These are phyloP conservation scores for Poeciliopsis infans DNA, from an alignment of 2,797 vertebrate species.

Conservation along the genomic window DNA sequence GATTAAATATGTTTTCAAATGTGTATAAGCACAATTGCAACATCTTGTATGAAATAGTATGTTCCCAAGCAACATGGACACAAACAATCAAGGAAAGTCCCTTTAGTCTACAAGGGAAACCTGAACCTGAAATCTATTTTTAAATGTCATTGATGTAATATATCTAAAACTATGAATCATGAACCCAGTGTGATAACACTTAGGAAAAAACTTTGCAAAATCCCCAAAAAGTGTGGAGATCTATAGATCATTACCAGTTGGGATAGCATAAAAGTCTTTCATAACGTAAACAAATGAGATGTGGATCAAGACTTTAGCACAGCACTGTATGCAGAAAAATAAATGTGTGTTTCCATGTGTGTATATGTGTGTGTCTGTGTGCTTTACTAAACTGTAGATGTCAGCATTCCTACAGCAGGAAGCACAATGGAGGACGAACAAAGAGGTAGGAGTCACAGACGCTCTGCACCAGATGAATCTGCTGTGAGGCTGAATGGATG, in stretches of 20 bases:
- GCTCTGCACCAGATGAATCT: constrained; percentile 58
- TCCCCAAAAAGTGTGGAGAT: not conserved
- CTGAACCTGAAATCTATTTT: constrained; percentile 28
- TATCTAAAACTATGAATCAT: not conserved
- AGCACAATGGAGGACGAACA: constrained; percentile 77
- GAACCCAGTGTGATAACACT: not conserved
- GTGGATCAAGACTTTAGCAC: not conserved
- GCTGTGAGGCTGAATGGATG: constrained; percentile 41
- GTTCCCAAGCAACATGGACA: constrained; percentile 35
- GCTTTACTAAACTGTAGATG: constrained; percentile 62
- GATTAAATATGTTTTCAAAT: constrained; percentile 4
- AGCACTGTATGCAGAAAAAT: constrained; percentile 41
- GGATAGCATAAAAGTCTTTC: not conserved
- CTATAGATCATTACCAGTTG: not conserved
- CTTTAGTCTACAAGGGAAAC: constrained; percentile 35
- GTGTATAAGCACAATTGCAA: not conserved
- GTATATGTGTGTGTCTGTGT: constrained; percentile 21
- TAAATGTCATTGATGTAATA: not conserved
- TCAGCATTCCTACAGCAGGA: constrained; percentile 81
- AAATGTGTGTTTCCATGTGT: constrained; percentile 49
- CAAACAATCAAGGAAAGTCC: constrained; percentile 29
- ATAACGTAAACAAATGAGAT: not conserved
- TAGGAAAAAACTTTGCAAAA: not conserved
- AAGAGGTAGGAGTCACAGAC: constrained; percentile 67
- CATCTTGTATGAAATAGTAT: constrained; percentile 15